phyloP scores from a whole-genome alignment of 2,113 vertebrate species.

The Pagrus major region DNA sequence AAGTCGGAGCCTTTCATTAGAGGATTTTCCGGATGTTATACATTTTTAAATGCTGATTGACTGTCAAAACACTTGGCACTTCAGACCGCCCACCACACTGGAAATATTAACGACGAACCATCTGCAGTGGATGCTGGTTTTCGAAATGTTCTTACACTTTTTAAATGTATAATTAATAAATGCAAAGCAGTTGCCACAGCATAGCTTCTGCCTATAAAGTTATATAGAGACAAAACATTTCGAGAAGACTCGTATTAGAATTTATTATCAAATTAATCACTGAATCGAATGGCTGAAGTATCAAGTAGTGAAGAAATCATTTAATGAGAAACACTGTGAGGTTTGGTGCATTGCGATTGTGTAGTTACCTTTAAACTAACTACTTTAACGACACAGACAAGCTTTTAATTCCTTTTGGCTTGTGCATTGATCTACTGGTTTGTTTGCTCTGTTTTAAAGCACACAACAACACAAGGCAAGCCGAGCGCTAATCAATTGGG shows the following conservation, averaged over 20 bases:
- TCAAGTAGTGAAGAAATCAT: neutral
- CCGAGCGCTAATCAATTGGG: slow-evolving; percentile 37
- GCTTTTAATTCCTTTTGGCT: neutral
- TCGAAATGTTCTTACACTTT: slow-evolving; percentile 1
- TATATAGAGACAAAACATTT: neutral
- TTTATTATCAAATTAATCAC: neutral
- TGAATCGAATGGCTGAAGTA: neutral
- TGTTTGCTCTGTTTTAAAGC: slow-evolving; percentile 37
- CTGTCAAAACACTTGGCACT: neutral
- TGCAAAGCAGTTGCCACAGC: neutral
- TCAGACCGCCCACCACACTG: neutral
- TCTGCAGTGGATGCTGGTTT: neutral
- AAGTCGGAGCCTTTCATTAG: slow-evolving; percentile 17
- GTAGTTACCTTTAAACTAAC: neutral
- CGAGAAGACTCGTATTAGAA: neutral
- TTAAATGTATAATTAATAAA: neutral
- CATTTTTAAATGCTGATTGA: slow-evolving; percentile 6
- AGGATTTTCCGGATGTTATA: neutral
- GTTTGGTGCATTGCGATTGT: neutral
- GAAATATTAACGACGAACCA: neutral
- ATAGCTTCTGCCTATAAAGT: neutral
- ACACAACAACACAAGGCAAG: slow-evolving; percentile 12
- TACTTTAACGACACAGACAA: neutral
- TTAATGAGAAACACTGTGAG: neutral
- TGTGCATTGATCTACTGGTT: slow-evolving; percentile 34